A percentile compares a stretch with the other conserved stretches of the same genome.
These are phyloP conservation scores for Thinocorus orbignyianus DNA, from an alignment of 2,113 vertebrate genomes.

Conservation along the genomic window DNA sequence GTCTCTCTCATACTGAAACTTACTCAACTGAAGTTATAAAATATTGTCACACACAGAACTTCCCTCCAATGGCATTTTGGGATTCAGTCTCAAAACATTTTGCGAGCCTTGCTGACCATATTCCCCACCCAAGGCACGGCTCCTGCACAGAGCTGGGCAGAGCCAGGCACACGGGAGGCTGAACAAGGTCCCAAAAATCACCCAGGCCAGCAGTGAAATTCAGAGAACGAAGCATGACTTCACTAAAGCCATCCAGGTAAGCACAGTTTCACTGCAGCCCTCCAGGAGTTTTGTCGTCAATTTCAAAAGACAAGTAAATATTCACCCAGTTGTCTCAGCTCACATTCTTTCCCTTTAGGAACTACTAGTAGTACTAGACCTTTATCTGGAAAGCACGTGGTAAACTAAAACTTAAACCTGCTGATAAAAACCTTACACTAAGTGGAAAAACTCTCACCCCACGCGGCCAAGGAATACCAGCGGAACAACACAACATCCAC, in stretches of 20 bases:
- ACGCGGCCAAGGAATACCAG: neutral
- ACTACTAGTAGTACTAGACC: neutral
- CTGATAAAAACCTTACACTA: neutral
- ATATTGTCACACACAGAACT: neutral
- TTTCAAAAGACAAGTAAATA: neutral
- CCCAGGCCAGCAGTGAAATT: neutral
- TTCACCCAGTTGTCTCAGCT: neutral
- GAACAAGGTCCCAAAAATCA: neutral
- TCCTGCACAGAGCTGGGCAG: neutral
- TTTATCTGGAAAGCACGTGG: neutral
- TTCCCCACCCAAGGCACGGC: neutral
- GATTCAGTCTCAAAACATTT: neutral
- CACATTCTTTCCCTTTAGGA: neutral
- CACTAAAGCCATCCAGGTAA: neutral
- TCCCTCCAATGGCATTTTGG: neutral
- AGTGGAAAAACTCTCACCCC: neutral
- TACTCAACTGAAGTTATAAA: conserved; percentile 9
- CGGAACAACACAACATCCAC: neutral
- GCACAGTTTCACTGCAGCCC: rapidly evolving
- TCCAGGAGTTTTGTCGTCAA: neutral
- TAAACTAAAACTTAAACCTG: neutral
- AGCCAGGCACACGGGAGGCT: neutral
- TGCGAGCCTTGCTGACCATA: rapidly evolving
- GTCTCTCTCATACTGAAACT: neutral
- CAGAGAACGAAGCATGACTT: neutral